Base-by-base conservation (phyloP, 2,113 vertebrate species). In the Sapajus apella region DNA sequence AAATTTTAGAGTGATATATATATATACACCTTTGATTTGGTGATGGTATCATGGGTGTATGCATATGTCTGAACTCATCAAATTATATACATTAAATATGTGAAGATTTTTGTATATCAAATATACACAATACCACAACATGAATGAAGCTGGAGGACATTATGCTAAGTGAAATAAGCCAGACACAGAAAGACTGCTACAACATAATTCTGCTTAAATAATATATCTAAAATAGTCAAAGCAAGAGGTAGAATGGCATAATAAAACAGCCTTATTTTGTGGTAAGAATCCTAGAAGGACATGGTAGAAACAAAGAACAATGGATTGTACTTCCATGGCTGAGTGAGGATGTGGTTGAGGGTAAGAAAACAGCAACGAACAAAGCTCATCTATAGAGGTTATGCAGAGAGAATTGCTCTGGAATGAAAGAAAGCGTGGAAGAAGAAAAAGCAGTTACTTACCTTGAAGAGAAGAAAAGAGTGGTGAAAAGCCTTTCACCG, bases 381-480 rank as follows among this genome's bases (percentile, higher is more conserved):
- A 9, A 7, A 27, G 72, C 6, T 43, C 47, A 18, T 0, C 1
- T 4, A 21, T 12, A 50, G 20, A 47, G 35, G n/a, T 9, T 50
- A 14, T 77, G n/a, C 32, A 27, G n/a, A 18, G 32, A 58, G n/a
- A 75, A 47, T 11, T 23, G 21, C 2, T 1, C 25, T 30, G 5
- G 32, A 72, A 55, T 50, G 52, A 35, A 72, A 52, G 56, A 16
- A 45, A 13, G 25, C 20, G 1, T 55, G 17, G 17, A 27, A 40
- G 10, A 35, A 30, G 21, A 61, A 61, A 56, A 6, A n/a, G 25
- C 23, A 2, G 20, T 27, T 18, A 0, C 18, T 43, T 21, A 13
- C 58, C 58, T 56, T 21, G 10, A 10, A 40, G 5, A 32, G 32
- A 45, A 70, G 77, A 6, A 21, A 43, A 43, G 27, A 8, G 1